Evolutionary conservation across 2,113 vertebrate genomes (phyloP), one percentile per base, ranked within the genome.

Genomic region (Carlito syrichta): DNA sequence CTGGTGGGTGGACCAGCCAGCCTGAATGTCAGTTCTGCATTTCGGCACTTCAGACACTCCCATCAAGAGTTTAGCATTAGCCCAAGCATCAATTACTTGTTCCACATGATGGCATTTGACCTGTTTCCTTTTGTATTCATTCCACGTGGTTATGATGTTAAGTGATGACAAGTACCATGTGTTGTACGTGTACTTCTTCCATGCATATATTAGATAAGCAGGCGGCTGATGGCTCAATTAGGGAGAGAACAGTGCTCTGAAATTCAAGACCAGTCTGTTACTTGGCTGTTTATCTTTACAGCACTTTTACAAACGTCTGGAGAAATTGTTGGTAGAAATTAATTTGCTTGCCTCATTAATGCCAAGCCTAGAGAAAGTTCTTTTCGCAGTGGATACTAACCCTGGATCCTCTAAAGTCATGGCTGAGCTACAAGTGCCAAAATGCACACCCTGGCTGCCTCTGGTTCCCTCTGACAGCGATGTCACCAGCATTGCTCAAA

Each of bases 41-140:
- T 77, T 96, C 83, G 93, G 97, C 97, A 96, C 97, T 98, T 98
- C 98, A 98, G 97, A 97, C 83, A 60, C 60, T 96, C 40, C 48
- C 68, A 94, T 97, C 91, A 96, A 96, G 96, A 97, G 85, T 92
- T 95, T 60, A 96, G 96, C 82, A 96, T 96, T 94, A 90, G 85
- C 74, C 89, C 69, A 25, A 4, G 23, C 91, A 92, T 93, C 76
- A 56, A 93, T 79, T 89, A 89, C 95, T 92, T 82, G 54, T 38
- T 97, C 96, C 54, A 38, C 96, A 92, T 95, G 91, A 77, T 86
- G 89, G 94, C 58, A 76, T 79, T 89, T n/a, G 50, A 74, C 63
- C 83, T 85, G 2, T 40, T 95, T 78, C 62, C 3, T 91, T 88
- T 98, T 89, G 68, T 2, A 25, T 89, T 97, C 25, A 54, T 35